Conservation (phyloP, 2,888 invertebrate genomes). For the Metacarcinus magister region DNA sequence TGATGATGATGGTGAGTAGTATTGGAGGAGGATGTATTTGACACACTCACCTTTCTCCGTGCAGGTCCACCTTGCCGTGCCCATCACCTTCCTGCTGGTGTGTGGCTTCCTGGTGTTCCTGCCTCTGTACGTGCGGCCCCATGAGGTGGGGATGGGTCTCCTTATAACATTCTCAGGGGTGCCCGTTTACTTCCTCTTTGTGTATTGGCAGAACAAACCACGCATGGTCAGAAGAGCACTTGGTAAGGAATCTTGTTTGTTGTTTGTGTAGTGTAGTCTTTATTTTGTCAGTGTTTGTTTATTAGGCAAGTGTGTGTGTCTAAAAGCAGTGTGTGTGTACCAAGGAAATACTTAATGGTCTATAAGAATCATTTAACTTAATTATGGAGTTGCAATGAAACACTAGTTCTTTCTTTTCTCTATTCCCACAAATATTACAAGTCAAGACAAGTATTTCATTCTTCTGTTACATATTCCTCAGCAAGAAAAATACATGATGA, state of each 20-base stretch:
- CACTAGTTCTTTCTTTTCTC: not conserved
- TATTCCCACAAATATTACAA: not conserved
- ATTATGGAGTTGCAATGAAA: not conserved
- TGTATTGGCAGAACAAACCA: slow-evolving; percentile 87
- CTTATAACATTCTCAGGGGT: slow-evolving; percentile 92
- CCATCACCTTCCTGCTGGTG: slow-evolving; percentile 88
- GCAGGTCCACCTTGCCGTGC: slow-evolving; percentile 59
- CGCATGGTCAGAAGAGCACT: slow-evolving; percentile 58
- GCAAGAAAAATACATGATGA: not conserved
- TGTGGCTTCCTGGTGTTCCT: slow-evolving; percentile 92
- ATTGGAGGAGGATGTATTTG: not conserved
- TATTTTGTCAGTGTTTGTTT: not conserved
- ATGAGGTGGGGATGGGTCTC: slow-evolving; percentile 91
- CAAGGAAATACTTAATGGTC: not conserved
- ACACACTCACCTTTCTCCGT: not conserved
- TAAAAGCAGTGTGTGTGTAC: not conserved
- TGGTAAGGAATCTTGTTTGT: slow-evolving; percentile 60
- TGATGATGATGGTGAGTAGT: not conserved
- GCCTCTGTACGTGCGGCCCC: slow-evolving; percentile 91
- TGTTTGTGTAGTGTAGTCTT: not conserved
- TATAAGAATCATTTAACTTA: not conserved
- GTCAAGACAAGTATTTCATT: not conserved
- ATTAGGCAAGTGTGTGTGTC: too few relatives aligned
- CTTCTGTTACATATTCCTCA: not conserved
- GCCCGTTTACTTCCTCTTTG: slow-evolving; percentile 93